Evolutionary conservation across 1,140 invertebrate genomes (phyloP).

Genomic region (Tribolium castaneum): DNA sequence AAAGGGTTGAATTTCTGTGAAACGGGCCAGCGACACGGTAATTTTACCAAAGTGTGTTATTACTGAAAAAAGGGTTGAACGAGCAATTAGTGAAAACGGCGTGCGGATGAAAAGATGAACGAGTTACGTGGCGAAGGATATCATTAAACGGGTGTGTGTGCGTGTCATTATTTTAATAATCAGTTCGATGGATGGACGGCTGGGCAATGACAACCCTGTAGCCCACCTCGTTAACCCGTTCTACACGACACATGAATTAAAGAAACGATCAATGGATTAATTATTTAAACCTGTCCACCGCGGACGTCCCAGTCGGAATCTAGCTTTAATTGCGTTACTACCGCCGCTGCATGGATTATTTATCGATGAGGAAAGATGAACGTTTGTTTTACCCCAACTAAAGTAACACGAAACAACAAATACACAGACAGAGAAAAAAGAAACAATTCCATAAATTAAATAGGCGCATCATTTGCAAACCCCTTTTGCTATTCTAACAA

Average conservation of each 20-base stretch:
- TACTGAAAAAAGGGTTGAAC: constrained; percentile 52
- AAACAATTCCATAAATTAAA: background rate
- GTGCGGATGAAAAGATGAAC: constrained; percentile 54
- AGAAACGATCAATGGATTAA: constrained; percentile 42
- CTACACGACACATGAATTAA: constrained; percentile 43
- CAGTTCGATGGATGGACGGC: constrained; percentile 45
- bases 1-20: constrained; percentile 32
- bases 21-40: constrained; percentile 30
- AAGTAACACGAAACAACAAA: background rate
- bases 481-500: too few relatives aligned
- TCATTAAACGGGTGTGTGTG: constrained; percentile 54
- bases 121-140: constrained; percentile 43
- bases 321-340: constrained; percentile 39
- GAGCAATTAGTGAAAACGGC: constrained; percentile 52
- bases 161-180: constrained; percentile 58
- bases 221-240: constrained; percentile 46
- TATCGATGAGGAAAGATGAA: constrained; percentile 9
- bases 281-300: constrained; percentile 52
- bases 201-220: constrained; percentile 33
- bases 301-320: constrained; percentile 33
- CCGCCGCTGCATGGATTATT: constrained; percentile 29
- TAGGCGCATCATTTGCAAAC: background rate
- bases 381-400: background rate
- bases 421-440: background rate
- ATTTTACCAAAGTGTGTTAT: constrained; percentile 36